A percentile compares a stretch with the other conserved stretches of the same genome.
phyloP scores from a whole-genome alignment of 2,888 invertebrate species.

The Phaedon cochleariae region DNA sequence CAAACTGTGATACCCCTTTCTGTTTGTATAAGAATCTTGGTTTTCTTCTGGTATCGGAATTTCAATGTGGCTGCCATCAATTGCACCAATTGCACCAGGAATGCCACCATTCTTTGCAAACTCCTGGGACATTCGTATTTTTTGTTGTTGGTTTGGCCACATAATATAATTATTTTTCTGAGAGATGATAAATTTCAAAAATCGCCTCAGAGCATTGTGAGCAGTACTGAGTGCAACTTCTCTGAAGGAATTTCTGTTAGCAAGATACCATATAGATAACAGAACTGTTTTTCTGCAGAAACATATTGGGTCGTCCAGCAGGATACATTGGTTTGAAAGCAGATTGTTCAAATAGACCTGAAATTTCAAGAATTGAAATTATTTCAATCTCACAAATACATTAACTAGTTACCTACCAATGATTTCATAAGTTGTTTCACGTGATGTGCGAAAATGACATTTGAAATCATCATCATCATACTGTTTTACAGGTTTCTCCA shows the following conservation, averaged over 20 bases:
- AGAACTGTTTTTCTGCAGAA: background rate
- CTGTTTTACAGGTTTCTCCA: background rate
- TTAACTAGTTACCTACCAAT: too few species aligned
- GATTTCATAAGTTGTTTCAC: background rate
- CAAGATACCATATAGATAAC: too few species aligned
- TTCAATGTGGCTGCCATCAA: slow-evolving; percentile 1
- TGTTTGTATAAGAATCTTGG: slow-evolving; percentile 14
- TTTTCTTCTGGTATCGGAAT: too few species aligned
- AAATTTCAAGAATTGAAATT: background rate
- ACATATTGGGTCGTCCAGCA: slow-evolving; percentile 3
- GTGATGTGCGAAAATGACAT: background rate
- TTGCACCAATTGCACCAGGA: background rate
- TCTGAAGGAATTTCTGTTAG: background rate
- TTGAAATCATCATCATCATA: slow-evolving; percentile 9
- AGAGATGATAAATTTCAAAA: background rate
- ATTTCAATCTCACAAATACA: background rate
- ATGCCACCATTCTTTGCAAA: background rate
- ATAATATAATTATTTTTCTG: background rate
- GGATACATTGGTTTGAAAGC: background rate
- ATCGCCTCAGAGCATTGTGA: background rate
- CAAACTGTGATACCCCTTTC: slow-evolving; percentile 11
- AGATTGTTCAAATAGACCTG: slow-evolving; percentile 3
- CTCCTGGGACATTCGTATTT: background rate
- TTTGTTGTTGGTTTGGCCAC: background rate
- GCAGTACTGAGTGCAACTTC: slow-evolving; percentile 4